Base-by-base conservation (phyloP, 2,888 invertebrate species). In the Ctenicera cuprea region DNA sequence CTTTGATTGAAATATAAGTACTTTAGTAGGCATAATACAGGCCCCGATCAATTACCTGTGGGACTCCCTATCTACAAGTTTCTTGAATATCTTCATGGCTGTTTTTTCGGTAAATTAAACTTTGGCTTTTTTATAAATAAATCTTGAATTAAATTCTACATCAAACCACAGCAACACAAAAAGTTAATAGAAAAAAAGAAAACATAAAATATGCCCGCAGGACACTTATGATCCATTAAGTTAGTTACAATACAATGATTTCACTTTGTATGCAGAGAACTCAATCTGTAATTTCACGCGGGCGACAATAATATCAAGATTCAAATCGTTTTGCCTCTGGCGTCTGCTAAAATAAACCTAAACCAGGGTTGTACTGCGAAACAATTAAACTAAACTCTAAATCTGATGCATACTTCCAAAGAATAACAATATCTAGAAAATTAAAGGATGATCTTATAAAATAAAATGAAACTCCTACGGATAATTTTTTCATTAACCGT, bases 251-350 rank as follows among this genome's bases (percentile, higher is more conserved):
- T 78, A 78, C 82, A 82, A 83, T 81, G 82, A 82, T 80, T 82
- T 82, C 82, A 81, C 85, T 83, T 84, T 84, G 83, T 83, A 82
- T 83, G 83, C 83, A 82, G 81, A 82, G 82, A 83, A 84, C 84
- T 83, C 83, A 83, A 82, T 84, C 83, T 84, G 81, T 82, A 83
- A 85, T 85, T 85, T 84, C 83, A 84, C 84, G 83, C 84, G 82
- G 67, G 64, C 82, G 84, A 85, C 86, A 86, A 86, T 86, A 84
- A 85, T 83, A 85, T 85, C 83, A 84, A 83, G 85, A 86, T 86
- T 85, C 85, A 86, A 85, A 86, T 85, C 83, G 84, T 80, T 82
- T 81, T 78, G 82, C 84, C 83, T 79, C 74, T 9, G 63, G 74
- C 68, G 57, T 41, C 38, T 50, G 43, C 65, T 22, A 54, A 63